Evolutionary conservation across 2,797 vertebrate species (phyloP), one percentile per base, ranked within the genome.

Genomic region (Staurois parvus): DNA sequence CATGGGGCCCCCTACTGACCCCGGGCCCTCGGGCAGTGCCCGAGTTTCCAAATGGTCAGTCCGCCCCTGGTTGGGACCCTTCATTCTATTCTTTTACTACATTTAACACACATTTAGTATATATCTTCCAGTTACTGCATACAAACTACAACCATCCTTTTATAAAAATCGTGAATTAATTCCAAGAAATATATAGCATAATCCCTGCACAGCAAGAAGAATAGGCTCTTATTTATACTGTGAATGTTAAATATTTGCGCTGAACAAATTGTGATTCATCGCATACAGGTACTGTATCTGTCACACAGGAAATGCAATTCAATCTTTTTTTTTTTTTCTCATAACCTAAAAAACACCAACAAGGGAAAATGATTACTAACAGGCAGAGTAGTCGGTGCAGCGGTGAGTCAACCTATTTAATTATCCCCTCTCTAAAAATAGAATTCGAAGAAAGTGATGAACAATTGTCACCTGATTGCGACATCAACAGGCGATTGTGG

Each of bases 381-480:
- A 34, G 67, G 8, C 17, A 28, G 9, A 37, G 45, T 82, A 62
- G 79, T 72, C 48, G 69, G 24, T n/a, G 34, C 28, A 32, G 30
- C 52, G 29, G 74, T 86, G 85, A 86, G 6, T 86, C 85, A 86
- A 64, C 56, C 28, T 24, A 15, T 11, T 15, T 77, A 64, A 86
- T 82, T 86, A 69, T 72, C 45, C 66, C 84, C 30, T 56, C 79
- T 86, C 79, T 86, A 77, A 77, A 77, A 62, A 72, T 77, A 85
- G 67, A 70, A 64, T 32, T n/a, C 66, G 76, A 82, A 81, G 85
- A 86, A 86, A 86, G 79, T 86, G 74, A 81, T 28, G 73, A 81
- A 66, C 34, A 59, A 32, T 56, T 72, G 73, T 86, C 72, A 81
- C 64, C 72, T 85, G 72, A 76, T 30, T 67, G 73, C 15, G 48